Base-by-base conservation (phyloP, 2,113 vertebrate genomes). In the Halcyon malimbica region DNA sequence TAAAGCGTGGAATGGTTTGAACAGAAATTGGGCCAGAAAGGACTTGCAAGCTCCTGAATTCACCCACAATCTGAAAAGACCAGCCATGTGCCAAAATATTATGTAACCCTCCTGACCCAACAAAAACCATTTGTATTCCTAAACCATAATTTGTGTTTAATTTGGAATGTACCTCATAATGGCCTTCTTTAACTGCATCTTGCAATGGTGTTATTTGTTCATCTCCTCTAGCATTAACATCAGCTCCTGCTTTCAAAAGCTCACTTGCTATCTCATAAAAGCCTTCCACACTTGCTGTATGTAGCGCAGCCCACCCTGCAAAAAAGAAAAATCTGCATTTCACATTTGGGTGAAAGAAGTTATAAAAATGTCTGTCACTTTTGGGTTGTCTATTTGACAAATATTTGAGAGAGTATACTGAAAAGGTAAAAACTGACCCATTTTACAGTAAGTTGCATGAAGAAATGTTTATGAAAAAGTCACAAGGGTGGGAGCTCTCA, bases 241-340 rank as follows among this genome's bases (percentile, higher is more conserved):
- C 83, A 78, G 98, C 98, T 94, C 98, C 98, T 79, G 98, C 98
- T 96, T 98, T 96, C 82, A 99, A 67, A 39, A 99, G 97, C 44
- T 96, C 96, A 86, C 87, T 95, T 82, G 95, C 97, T 96, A 94
- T 96, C 14, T 9, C 25, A 80, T 97, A 97, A 91, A 85, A 95
- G 33, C 98, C 98, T 85, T 88, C 75, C 20, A 94, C 9, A 71
- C 98, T 98, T 71, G 98, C 98, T 95, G 95, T 96, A 86, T 99
- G 98, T 62, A 99, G 97, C 16, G 98, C 97, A 68, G 98, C 98
- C 98, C 98, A 98, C 60, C 98, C 98, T 99, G 73, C 10, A 12
- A 89, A 24, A 96, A 51, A 94, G 26, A 79, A 95, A 93, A 82
- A 15, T 7, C 39, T 3, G 2, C 33, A 84, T 59, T 83, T 92